These are phyloP conservation scores for Aphodius granarius DNA, from an alignment of 2,888 invertebrate species.

Conservation along the genomic window DNA sequence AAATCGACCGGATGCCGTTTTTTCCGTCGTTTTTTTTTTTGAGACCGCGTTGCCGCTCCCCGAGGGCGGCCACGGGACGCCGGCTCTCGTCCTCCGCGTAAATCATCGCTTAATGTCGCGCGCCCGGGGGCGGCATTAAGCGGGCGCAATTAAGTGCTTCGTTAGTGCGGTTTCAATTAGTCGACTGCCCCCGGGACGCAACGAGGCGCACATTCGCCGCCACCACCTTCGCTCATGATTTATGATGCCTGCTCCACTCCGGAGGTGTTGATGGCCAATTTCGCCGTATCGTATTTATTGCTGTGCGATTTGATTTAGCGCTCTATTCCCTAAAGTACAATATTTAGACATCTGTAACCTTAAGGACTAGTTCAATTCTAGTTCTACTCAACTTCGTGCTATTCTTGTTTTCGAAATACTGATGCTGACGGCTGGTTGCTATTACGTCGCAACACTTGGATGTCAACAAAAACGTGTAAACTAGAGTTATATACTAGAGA, in stretches of 20 bases:
- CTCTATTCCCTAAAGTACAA: not conserved
- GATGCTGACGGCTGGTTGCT: too few species aligned
- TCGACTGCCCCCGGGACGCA: not conserved
- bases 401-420: too few species aligned
- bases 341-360: too few species aligned
- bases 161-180: conserved; percentile 12
- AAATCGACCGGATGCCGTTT: conserved; percentile 10
- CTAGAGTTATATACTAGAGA: too few species aligned
- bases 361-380: too few species aligned
- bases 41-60: not conserved
- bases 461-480: too few species aligned
- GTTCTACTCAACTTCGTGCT: too few species aligned
- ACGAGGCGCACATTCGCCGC: not conserved
- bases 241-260: not conserved
- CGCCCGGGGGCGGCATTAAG: conserved; percentile 7
- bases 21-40: not conserved
- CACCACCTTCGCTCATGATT: not conserved
- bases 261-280: not conserved
- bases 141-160: conserved; percentile 14
- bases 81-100: conserved; percentile 5
- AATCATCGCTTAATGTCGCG: conserved; percentile 11
- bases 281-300: not conserved
- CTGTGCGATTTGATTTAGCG: not conserved
- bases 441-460: too few species aligned
- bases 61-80: not conserved